These are phyloP conservation scores for Miniopterus natalensis DNA, from an alignment of 2,113 vertebrate genomes.

Conservation along the genomic window DNA sequence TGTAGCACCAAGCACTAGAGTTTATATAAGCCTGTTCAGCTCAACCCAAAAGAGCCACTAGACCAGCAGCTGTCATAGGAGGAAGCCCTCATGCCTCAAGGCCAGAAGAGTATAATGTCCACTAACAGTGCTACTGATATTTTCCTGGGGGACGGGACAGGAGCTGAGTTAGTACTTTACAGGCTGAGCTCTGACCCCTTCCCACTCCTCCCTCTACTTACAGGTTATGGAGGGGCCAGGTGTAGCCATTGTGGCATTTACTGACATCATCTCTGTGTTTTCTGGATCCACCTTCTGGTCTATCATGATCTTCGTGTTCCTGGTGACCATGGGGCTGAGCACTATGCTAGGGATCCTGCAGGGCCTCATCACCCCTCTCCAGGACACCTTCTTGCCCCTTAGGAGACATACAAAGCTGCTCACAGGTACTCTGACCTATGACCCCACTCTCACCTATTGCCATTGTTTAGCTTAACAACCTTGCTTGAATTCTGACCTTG, in stretches of 20 bases:
- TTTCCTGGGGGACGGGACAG: neutral
- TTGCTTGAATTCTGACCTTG: neutral
- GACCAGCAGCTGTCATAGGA: neutral
- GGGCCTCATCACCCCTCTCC: constrained; percentile 91
- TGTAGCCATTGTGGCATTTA: constrained; percentile 91
- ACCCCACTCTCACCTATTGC: neutral
- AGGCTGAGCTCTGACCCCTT: neutral
- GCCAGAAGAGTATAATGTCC: neutral
- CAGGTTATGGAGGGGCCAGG: constrained; percentile 92
- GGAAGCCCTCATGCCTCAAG: neutral
- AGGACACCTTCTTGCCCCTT: constrained; percentile 88
- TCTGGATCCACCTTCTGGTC: constrained; percentile 92
- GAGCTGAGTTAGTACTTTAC: neutral
- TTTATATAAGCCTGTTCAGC: neutral
- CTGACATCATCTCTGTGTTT: constrained; percentile 89
- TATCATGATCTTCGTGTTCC: constrained; percentile 91
- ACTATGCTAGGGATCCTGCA: constrained; percentile 93
- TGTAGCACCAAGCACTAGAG: neutral
- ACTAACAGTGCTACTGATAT: fast-evolving
- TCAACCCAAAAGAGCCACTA: neutral
- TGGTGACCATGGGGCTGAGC: constrained; percentile 92
- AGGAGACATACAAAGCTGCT: constrained; percentile 87
- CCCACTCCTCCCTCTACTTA: neutral
- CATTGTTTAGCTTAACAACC: neutral
- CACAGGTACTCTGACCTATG: constrained; percentile 84